phyloP scores from a whole-genome alignment of 2,797 vertebrate species.

The Ctenosaura bakeri region DNA sequence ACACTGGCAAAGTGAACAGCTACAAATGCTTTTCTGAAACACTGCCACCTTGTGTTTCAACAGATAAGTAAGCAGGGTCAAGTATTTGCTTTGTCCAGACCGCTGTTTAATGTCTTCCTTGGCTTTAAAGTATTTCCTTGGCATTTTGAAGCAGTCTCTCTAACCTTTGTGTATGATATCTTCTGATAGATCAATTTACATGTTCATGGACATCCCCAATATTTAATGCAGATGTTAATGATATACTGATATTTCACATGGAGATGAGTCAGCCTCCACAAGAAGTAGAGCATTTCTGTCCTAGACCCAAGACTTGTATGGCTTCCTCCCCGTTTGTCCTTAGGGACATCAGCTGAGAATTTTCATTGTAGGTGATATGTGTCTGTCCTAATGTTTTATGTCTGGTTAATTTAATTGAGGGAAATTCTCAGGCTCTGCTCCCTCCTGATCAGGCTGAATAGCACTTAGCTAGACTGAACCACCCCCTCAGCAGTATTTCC shows the following conservation, averaged over 20 bases:
- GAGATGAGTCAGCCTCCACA: not conserved
- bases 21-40: not conserved
- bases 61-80: not conserved
- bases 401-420: not conserved
- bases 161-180: not conserved
- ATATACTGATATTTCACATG: not conserved
- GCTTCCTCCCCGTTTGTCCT: not conserved
- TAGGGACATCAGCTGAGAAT: not conserved
- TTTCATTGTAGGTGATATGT: too few species aligned
- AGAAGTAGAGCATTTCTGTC: not conserved
- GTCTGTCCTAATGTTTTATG: not conserved
- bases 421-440: too few species aligned
- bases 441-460: too few species aligned
- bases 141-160: not conserved
- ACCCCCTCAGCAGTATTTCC: too few species aligned
- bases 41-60: constrained; percentile 33
- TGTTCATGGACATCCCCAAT: not conserved
- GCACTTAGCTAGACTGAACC: too few species aligned
- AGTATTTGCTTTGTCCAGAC: not conserved
- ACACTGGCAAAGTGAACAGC: not conserved
- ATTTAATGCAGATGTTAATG: not conserved
- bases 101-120: not conserved
- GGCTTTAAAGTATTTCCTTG: not conserved
- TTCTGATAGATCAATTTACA: not conserved
- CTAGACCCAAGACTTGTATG: not conserved